These are phyloP conservation scores for Camponotus fellah DNA, from an alignment of 2,888 invertebrate genomes.

Conservation along the genomic window DNA sequence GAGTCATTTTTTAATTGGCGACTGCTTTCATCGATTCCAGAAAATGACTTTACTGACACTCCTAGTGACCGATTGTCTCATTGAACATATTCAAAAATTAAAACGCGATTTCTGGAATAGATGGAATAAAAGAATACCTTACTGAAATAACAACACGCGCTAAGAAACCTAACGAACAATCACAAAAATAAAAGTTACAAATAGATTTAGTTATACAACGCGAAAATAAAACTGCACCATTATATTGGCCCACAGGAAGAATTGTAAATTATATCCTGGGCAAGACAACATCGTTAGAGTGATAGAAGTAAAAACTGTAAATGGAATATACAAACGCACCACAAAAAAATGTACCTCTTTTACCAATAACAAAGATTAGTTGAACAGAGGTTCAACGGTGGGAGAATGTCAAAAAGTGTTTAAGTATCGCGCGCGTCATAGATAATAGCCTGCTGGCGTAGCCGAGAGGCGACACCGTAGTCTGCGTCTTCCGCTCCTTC, in stretches of 20 bases:
- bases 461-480: no score
- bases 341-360: not conserved
- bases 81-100: not conserved
- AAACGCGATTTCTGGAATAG: conserved; percentile 3
- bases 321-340: not conserved
- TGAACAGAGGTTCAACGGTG: no score
- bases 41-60: not conserved
- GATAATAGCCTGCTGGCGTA: no score
- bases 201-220: not conserved
- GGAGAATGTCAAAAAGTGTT: no score
- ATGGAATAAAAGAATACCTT: not conserved
- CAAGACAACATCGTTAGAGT: not conserved
- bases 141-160: not conserved
- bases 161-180: not conserved
- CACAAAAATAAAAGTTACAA: not conserved
- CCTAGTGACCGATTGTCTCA: not conserved
- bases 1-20: not conserved
- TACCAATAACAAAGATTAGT: not conserved
- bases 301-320: not conserved
- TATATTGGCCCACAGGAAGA: not conserved
- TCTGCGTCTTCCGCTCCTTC: no score
- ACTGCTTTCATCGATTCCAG: not conserved
- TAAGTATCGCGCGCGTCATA: no score
- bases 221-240: not conserved
- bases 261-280: not conserved